phyloP scores from a whole-genome alignment of 2,797 vertebrate species.

The Rhinophrynus dorsalis region DNA sequence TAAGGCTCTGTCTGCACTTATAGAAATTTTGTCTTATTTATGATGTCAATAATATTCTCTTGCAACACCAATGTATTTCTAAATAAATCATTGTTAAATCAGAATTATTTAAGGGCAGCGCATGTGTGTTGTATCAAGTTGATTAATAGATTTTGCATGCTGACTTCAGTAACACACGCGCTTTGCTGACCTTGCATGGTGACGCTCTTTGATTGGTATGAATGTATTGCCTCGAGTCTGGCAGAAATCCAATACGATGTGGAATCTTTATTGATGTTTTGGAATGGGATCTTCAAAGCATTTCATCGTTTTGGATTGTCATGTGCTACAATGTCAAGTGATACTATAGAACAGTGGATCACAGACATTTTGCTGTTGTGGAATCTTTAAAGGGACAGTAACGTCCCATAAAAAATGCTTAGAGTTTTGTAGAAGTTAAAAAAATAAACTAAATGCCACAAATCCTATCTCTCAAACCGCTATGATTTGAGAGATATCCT shows the following conservation, averaged over 20 bases:
- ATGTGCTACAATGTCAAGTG: background rate
- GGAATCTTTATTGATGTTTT: conserved; percentile 9
- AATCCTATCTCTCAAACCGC: too few species aligned
- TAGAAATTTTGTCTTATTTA: background rate
- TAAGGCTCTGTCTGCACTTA: background rate
- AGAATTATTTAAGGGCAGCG: background rate
- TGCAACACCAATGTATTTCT: background rate
- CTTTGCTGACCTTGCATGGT: conserved; percentile 1
- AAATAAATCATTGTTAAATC: conserved; percentile 16
- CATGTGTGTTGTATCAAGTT: conserved; percentile 14
- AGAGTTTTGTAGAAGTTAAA: too few species aligned
- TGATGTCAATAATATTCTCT: background rate
- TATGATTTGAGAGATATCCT: too few species aligned
- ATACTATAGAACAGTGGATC: too few species aligned
- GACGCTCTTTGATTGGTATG: conserved; percentile 5
- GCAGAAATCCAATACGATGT: background rate
- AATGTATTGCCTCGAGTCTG: background rate
- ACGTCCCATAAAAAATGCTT: too few species aligned
- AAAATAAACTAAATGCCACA: too few species aligned
- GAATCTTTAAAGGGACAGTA: too few species aligned
- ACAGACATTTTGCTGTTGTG: too few species aligned
- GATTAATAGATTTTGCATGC: conserved; percentile 6
- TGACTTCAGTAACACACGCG: background rate
- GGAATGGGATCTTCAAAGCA: conserved; percentile 8
- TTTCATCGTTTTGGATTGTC: background rate